Evolutionary conservation across 2,888 invertebrate genomes (phyloP), one percentile per base, ranked within the genome.

Genomic region (Bimastos eiseni): DNA sequence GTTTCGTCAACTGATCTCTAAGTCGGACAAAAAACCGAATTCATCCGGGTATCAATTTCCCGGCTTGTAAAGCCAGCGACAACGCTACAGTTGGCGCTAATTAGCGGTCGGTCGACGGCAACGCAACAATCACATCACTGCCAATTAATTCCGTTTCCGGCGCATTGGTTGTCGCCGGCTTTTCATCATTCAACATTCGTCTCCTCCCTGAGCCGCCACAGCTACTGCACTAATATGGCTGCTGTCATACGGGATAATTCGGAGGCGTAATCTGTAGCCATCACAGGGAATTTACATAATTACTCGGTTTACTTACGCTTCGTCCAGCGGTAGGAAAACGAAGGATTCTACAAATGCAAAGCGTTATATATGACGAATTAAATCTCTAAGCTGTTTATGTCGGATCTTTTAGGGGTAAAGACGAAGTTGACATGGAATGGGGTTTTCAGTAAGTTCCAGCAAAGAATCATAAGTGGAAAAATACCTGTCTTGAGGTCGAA

Each of bases 61-160:
- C 70, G 70, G 70, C 70, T 70, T 70, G 70, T 70, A 70, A 70
- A 70, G 70, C 70, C n/a, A n/a, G 70, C 70, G 70, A 70, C 70
- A n/a, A 70, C 70, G 70, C 70, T 13, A 70, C 70, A 13, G 70
- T 70, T 70, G 30, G 30, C n/a, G 70, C 70, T 70, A 70, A 70
- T 70, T 70, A 70, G 70, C 70, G 30, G n/a, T 6, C 70, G 70
- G 30, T 36, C 34, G 34, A 15, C 86, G 34, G 6, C n/a, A n/a
- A n/a, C 86, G 86, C 37, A 86, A 86, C 86, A 86, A 86, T 86
- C 86, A 34, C 86, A 86, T 86, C 86, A 86, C 86, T 34, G 86
- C 34, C 86, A 86, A 86, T 86, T 86, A 86, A 86, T 86, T 70
- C 70, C 30, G 70, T 70, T 70, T 70, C 70, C 70, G 70, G 0